Evolutionary conservation across 2,888 invertebrate genomes (phyloP), one percentile per base, ranked within the genome.

Genomic region (Eupithecia subumbrata): DNA sequence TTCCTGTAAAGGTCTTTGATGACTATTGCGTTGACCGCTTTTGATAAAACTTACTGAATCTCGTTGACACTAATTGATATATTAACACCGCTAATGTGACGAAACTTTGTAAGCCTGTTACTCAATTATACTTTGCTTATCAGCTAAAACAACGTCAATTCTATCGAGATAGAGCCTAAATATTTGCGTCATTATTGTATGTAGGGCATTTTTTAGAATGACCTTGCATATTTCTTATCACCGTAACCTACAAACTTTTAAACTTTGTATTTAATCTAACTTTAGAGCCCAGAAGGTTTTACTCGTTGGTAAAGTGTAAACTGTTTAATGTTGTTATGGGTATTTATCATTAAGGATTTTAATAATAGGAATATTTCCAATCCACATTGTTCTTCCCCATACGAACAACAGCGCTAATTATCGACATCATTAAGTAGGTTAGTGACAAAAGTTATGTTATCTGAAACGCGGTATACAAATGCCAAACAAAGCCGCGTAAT

Each of bases 11-110:
- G 76, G 71, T 69, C 74, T 74, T 72, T 71, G 70, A 72, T 30
- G 75, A 78, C 63, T 76, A 72, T 70, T 76, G 60, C 68, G 79
- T 72, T 77, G 78, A 74, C 79, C 79, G 77, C 80, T 74, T 64
- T 80, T 82, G 89, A 89, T 89, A 89, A 86, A 86, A 86, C 86
- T 86, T n/a, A 89, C 78, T 86, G 86, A 86, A 86, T 88, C 85
- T 84, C 81, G 82, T 86, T 93, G 93, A 93, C 92, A 92, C 87
- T 93, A 93, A 93, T 94, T 93, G 92, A 92, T 90, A 92, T 90
- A 89, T 92, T 91, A 92, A 91, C 91, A 83, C 86, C 81, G 81
- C 85, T 87, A 85, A 87, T 87, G 88, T 91, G 90, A 91, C 88
- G 90, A 90, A 89, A 91, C 86, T 83, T 84, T 83, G 85, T 85